phyloP scores from a whole-genome alignment of 2,888 invertebrate genomes.

The Cheilosia pagana region DNA sequence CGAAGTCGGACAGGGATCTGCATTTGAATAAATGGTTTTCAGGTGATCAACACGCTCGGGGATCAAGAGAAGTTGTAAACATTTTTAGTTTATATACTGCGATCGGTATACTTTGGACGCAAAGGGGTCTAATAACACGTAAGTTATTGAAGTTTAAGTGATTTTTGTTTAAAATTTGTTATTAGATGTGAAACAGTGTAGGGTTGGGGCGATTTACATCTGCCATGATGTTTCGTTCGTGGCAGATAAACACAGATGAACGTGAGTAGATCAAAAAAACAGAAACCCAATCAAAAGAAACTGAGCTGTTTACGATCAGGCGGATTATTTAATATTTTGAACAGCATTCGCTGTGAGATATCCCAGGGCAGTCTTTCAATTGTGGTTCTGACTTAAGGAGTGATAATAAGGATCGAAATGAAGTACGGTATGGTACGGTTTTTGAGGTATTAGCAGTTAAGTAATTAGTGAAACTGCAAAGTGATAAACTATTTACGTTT shows the following conservation, averaged over 20 bases:
- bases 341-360: no score
- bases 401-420: no score
- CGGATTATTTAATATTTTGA: no score
- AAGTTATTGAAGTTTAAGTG: conserved; percentile 30
- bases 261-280: not conserved
- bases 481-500: no score
- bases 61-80: conserved; percentile 42
- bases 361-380: no score
- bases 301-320: no score
- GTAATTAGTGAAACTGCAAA: no score
- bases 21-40: conserved; percentile 52
- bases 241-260: not conserved
- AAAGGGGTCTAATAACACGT: conserved; percentile 15
- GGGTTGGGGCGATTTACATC: not conserved
- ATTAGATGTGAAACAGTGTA: not conserved
- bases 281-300: no score
- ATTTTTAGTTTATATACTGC: conserved; percentile 37
- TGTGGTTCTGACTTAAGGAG: no score
- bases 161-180: conserved; percentile 1
- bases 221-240: not conserved
- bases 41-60: conserved; percentile 55
- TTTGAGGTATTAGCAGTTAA: no score
- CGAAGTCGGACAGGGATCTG: conserved; percentile 17
- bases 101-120: conserved; percentile 9
- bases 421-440: no score